Evolutionary conservation across 2,888 invertebrate genomes (phyloP), one percentile per base, ranked within the genome.

Genomic region (Drosophila cognata): DNA sequence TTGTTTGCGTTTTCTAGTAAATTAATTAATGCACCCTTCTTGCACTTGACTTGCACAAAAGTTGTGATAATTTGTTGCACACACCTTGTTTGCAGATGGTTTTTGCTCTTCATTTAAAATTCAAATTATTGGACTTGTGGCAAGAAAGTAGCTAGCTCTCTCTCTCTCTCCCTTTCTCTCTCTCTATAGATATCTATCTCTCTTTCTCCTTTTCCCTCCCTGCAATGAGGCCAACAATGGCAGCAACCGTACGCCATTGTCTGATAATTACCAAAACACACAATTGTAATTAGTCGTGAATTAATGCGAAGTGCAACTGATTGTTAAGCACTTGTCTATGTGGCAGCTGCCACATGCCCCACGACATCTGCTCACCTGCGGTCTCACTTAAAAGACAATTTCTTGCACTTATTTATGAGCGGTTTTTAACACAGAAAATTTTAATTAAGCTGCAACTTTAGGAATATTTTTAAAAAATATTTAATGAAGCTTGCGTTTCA

Each of bases 101-200:
- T 74, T 67, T 68, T 79, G 59, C 62, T 52, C 70, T 76, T 80
- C 73, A 84, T 82, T 83, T 79, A 84, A 77, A 84, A 82, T 80
- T 72, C 74, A 83, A 79, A 74, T 76, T 58, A 61, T 68, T 66
- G 68, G 64, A 64, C 63, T 55, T 69, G 33, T 53, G 51, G 35
- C 21, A 18, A 41, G 35, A 28, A 25, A 18, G 36, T 29, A 61
- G 57, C 53, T 58, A 66, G 61, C 58, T 35, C n/a, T 51, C 25
- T 21, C 18, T 18, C 28, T 51, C 11, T 2, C 18, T 28, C 31
- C 21, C 21, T 25, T 6, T 6, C 28, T 7, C 8, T 38, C 48
- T 2, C 53, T 46, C 5, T 68, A 29, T 28, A 10, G 25, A 33
- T 51, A 43, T 38, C 51, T 29, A 25, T 31, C 51, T 25, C 28